phyloP scores from a whole-genome alignment of 2,888 invertebrate species.

The Platypus cylindrus region DNA sequence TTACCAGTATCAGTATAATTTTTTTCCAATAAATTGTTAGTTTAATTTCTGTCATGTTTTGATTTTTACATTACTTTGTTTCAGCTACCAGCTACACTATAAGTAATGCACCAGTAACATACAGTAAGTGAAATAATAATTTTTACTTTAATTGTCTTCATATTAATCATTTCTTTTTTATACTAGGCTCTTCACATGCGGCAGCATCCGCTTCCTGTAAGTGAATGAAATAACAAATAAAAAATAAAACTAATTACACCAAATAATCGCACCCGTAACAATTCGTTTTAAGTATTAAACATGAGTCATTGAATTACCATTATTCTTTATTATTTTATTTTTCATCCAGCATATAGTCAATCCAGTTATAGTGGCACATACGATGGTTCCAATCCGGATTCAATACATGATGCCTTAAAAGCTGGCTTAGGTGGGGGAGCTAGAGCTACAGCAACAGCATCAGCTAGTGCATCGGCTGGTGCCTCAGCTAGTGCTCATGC shows the following conservation, averaged over 20 bases:
- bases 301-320: neutral
- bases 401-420: conserved; percentile 6
- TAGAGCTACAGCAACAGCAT: conserved; percentile 4
- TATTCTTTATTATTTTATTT: conserved; percentile 2
- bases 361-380: conserved; percentile 14
- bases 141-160: no score
- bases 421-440: conserved; percentile 3
- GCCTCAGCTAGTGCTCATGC: no score
- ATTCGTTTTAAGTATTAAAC: neutral
- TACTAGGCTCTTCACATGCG: conserved; percentile 20
- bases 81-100: no score
- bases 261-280: neutral
- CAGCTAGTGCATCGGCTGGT: conserved; percentile 5
- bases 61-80: no score
- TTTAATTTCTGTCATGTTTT: no score
- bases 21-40: no score
- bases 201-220: conserved; percentile 18
- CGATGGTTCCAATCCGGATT: conserved; percentile 7
- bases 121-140: no score
- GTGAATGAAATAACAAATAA: no score
- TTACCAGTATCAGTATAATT: no score
- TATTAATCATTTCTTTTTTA: conserved; percentile 5
- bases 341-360: conserved; percentile 17
- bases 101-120: no score
- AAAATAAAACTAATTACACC: neutral